Evolutionary conservation across 2,113 vertebrate genomes (phyloP).

Genomic region (Pteruthius melanotis): DNA sequence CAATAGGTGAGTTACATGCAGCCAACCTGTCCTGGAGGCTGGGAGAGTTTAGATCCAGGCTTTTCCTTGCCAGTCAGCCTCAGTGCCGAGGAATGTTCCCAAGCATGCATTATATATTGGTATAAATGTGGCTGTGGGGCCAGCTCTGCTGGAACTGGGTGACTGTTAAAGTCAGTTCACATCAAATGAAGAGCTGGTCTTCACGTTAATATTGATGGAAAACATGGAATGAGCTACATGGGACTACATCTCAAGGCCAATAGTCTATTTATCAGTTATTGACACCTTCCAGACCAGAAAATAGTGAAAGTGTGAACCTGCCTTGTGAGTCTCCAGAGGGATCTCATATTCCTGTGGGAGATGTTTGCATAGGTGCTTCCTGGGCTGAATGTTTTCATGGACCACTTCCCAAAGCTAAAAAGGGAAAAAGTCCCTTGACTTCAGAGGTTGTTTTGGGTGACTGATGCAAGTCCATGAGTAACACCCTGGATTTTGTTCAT

Average conservation of each 20-base stretch:
- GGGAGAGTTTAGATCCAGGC: neutral
- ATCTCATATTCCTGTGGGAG: neutral
- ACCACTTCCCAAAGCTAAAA: neutral
- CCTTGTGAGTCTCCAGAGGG: neutral
- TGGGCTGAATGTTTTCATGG: neutral
- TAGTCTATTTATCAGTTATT: neutral
- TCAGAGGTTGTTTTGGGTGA: neutral
- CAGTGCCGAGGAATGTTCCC: neutral
- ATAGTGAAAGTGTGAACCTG: neutral
- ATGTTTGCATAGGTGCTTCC: neutral
- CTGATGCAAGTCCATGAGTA: neutral
- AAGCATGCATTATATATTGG: neutral
- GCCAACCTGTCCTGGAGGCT: neutral
- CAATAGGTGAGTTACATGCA: neutral
- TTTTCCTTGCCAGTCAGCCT: neutral
- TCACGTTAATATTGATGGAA: neutral
- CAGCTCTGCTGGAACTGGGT: neutral
- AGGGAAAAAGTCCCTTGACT: neutral
- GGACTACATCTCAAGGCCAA: neutral
- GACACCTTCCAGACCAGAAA: neutral
- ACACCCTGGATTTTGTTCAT: neutral
- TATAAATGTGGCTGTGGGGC: neutral
- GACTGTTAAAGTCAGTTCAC: neutral
- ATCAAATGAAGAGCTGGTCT: neutral
- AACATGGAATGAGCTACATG: neutral